Conservation (phyloP, 64 coral and sea anemone species). For the Montipora efflorescens region DNA sequence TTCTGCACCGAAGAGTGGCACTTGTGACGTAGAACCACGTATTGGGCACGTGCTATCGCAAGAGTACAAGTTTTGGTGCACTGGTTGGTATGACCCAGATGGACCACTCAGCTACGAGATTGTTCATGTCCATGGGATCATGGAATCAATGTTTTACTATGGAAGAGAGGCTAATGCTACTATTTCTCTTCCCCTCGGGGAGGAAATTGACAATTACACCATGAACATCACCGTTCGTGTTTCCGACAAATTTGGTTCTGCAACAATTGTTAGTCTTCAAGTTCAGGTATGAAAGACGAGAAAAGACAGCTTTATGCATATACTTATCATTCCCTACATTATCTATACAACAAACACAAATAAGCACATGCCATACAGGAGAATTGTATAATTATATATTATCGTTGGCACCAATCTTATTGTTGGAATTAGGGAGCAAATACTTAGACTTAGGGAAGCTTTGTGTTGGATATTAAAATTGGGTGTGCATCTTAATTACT, state of each 20-base stretch:
- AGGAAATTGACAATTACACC: slow-evolving; percentile 53
- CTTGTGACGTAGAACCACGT: slow-evolving; percentile 68
- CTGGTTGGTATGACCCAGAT: slow-evolving; percentile 74
- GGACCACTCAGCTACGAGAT: slow-evolving; percentile 67
- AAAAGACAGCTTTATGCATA: not conserved
- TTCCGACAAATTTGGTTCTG: slow-evolving; percentile 63
- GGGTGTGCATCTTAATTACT: too few relatives aligned
- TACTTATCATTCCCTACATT: too few relatives aligned
- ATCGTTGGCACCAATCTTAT: too few relatives aligned
- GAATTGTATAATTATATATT: too few relatives aligned
- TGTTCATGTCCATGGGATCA: not conserved
- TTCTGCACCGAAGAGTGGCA: slow-evolving; percentile 45
- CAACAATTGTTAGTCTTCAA: slow-evolving; percentile 14
- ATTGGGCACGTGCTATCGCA: slow-evolving; percentile 71
- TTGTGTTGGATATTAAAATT: too few relatives aligned
- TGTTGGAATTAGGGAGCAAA: too few relatives aligned
- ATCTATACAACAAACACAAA: too few relatives aligned
- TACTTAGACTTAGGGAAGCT: too few relatives aligned
- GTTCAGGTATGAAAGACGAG: slow-evolving; percentile 52
- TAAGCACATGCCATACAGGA: too few relatives aligned
- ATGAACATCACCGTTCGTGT: slow-evolving; percentile 57
- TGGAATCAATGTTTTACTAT: slow-evolving; percentile 56
- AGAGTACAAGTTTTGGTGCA: slow-evolving; percentile 43
- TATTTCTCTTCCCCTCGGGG: slow-evolving; percentile 52
- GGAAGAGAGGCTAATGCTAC: slow-evolving; percentile 42